Evolutionary conservation across 2,113 vertebrate genomes (phyloP).

Genomic region (Casuarius casuarius): DNA sequence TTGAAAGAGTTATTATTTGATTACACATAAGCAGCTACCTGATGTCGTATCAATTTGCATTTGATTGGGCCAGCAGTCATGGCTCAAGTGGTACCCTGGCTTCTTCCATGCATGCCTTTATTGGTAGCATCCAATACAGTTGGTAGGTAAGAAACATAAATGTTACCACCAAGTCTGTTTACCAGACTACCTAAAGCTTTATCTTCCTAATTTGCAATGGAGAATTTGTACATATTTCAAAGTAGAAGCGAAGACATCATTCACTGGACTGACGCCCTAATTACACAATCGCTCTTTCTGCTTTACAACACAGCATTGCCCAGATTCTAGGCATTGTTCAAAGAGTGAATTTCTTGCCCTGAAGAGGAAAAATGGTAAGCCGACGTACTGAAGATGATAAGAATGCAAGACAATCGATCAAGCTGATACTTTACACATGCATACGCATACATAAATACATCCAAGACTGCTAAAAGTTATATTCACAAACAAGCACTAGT

Average conservation of each 20-base stretch:
- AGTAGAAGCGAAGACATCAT: not conserved
- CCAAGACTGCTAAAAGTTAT: not conserved
- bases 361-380: not conserved
- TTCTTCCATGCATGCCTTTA: not conserved
- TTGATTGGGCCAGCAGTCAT: not conserved
- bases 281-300: not conserved
- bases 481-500: not conserved
- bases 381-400: not conserved
- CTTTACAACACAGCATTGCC: not conserved
- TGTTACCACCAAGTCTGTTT: not conserved
- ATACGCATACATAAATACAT: rapidly evolving
- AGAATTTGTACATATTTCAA: not conserved
- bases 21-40: not conserved
- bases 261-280: not conserved
- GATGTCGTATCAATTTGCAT: not conserved
- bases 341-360: not conserved
- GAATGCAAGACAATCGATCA: not conserved
- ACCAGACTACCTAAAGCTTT: not conserved
- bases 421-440: not conserved
- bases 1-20: not conserved
- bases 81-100: not conserved
- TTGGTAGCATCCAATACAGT: not conserved
- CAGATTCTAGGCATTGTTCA: not conserved
- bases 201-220: not conserved
- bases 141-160: not conserved